These are phyloP conservation scores for Drosophila mojavensis DNA, from an alignment of 1,140 invertebrate species.

Conservation along the genomic window DNA sequence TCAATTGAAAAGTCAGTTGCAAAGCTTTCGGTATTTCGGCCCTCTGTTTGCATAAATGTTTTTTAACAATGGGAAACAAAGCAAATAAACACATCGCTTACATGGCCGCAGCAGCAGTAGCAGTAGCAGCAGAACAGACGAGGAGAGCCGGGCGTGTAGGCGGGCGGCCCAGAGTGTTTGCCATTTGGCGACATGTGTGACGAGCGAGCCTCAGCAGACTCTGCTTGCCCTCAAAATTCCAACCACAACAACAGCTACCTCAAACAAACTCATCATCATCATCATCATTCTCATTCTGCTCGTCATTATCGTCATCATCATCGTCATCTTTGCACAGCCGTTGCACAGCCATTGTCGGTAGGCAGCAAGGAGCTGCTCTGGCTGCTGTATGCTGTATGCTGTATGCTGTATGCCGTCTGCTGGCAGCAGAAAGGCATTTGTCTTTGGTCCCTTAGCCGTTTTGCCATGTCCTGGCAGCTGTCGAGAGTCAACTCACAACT, in stretches of 20 bases:
- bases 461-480: conserved; percentile 42
- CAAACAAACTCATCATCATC: conserved; percentile 47
- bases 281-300: not conserved
- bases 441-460: conserved; percentile 24
- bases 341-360: not conserved
- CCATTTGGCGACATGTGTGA: conserved; percentile 72
- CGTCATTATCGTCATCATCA: conserved; percentile 40
- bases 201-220: not conserved
- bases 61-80: conserved; percentile 65
- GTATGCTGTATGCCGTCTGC: not conserved
- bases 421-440: conserved; percentile 31
- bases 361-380: not conserved
- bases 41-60: conserved; percentile 25
- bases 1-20: conserved; percentile 58
- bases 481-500: conserved; percentile 15
- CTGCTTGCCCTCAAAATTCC: not conserved
- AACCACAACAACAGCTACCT: conserved; percentile 26
- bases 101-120: conserved; percentile 21
- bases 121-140: not conserved
- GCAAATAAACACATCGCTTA: conserved; percentile 80
- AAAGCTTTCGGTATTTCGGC: conserved; percentile 24
- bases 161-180: conserved; percentile 41
- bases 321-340: conserved; percentile 44
- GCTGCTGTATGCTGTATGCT: conserved; percentile 11
- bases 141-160: not conserved